A percentile compares a stretch with the other conserved stretches of the same genome.
Evolutionary conservation across 2,797 vertebrate genomes (phyloP).

Genomic region (Sebastes ruberrimus): DNA sequence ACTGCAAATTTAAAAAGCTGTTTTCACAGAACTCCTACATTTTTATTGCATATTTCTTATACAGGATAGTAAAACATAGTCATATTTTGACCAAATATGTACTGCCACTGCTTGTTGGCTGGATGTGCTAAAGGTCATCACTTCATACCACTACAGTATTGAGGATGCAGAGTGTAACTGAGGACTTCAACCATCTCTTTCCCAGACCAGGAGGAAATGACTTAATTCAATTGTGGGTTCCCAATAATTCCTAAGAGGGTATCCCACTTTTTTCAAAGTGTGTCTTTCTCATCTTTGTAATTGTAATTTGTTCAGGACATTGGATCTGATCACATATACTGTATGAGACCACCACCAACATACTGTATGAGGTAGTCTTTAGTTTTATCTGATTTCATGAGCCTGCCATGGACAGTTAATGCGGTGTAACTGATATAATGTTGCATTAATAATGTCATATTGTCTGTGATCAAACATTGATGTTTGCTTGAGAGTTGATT

Average conservation of each 20-base stretch:
- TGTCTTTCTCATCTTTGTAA: conserved; percentile 43
- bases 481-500: not conserved
- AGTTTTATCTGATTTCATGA: conserved; percentile 52
- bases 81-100: not conserved
- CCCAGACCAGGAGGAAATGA: conserved; percentile 43
- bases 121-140: not conserved
- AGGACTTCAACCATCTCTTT: conserved; percentile 25
- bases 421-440: conserved; percentile 10
- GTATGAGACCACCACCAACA: conserved; percentile 7
- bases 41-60: not conserved
- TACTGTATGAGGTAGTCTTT: conserved; percentile 29
- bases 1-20: not conserved
- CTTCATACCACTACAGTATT: not conserved
- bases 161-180: conserved; percentile 22
- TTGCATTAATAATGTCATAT: conserved; percentile 3
- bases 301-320: conserved; percentile 41
- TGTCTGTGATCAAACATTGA: conserved; percentile 9
- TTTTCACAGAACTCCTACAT: not conserved
- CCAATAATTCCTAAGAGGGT: conserved; percentile 33
- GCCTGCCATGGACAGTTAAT: conserved; percentile 23
- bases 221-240: conserved; percentile 55
- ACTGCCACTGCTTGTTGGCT: not conserved
- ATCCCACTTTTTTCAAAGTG: conserved; percentile 23
- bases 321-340: conserved; percentile 31
- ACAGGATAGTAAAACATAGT: not conserved